These are phyloP conservation scores for Strongylocentrotus purpuratus DNA, from an alignment of 35 echinoderm and acorn worm genomes.

Conservation along the genomic window DNA sequence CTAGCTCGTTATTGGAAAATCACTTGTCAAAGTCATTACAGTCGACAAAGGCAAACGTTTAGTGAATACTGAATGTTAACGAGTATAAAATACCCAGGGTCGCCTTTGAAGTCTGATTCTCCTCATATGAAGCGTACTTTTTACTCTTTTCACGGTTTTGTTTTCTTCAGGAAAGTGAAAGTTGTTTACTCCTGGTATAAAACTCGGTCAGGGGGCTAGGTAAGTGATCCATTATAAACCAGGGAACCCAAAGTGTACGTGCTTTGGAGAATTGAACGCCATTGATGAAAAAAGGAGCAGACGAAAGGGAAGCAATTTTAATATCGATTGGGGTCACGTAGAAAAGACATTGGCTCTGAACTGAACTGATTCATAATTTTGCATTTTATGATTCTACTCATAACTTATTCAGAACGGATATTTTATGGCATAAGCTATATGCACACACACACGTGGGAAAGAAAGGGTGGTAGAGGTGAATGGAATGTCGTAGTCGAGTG, in stretches of 20 bases:
- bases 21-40: not conserved
- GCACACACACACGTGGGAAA: too few relatives aligned
- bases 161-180: not conserved
- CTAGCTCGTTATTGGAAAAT: too few relatives aligned
- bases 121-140: not conserved
- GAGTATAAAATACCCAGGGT: not conserved
- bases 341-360: not conserved
- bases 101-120: not conserved
- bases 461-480: too few relatives aligned
- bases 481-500: too few relatives aligned
- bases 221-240: not conserved
- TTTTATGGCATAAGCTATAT: too few relatives aligned
- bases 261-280: not conserved
- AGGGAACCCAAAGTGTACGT: not conserved
- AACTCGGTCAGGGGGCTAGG: not conserved
- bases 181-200: not conserved
- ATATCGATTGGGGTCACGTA: not conserved
- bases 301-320: not conserved
- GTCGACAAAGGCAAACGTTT: not conserved
- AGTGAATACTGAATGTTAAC: not conserved
- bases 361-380: not conserved
- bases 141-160: not conserved
- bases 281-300: not conserved
- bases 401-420: not conserved
- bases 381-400: not conserved